Evolutionary conservation across 2,797 vertebrate genomes (phyloP).

Genomic region (Discoglossus pictus): DNA sequence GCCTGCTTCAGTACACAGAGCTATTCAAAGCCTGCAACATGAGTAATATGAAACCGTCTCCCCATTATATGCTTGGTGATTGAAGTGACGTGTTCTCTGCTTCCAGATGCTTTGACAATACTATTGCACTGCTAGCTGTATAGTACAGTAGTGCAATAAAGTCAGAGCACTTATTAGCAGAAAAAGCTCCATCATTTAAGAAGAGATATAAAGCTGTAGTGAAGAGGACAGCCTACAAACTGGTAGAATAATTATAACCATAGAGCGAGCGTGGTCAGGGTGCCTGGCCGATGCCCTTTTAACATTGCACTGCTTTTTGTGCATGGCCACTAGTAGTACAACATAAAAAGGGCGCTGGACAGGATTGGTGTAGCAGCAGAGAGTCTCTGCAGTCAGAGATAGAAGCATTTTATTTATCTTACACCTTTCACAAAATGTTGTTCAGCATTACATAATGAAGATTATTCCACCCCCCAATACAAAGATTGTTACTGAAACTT

Average conservation of each 20-base stretch:
- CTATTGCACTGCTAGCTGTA: constrained; percentile 99
- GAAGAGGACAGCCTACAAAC: constrained; percentile 18
- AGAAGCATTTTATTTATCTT: too few relatives aligned
- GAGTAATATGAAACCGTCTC: not conserved
- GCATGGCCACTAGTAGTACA: constrained; percentile 76
- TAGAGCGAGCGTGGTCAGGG: constrained; percentile 53
- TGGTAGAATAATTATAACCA: constrained; percentile 8
- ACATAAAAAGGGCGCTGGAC: constrained; percentile 82
- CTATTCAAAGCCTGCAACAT: too few relatives aligned
- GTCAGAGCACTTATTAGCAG: constrained; percentile 93
- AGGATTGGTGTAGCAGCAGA: constrained; percentile 59
- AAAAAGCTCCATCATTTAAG: constrained; percentile 43
- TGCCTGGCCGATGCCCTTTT: constrained; percentile 83
- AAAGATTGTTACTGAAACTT: too few relatives aligned
- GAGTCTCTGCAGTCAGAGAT: too few relatives aligned
- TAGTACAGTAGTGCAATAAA: constrained; percentile 99
- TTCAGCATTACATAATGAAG: too few relatives aligned
- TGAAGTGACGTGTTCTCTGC: constrained; percentile 65
- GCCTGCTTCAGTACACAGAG: too few relatives aligned
- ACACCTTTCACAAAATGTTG: too few relatives aligned
- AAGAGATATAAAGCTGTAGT: not conserved
- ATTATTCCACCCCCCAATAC: too few relatives aligned
- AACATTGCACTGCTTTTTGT: constrained; percentile 83
- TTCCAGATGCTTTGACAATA: constrained; percentile 98
- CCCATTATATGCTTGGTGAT: not conserved